Base-by-base conservation (phyloP, 2,113 vertebrate species). In the Centropus unirufus region DNA sequence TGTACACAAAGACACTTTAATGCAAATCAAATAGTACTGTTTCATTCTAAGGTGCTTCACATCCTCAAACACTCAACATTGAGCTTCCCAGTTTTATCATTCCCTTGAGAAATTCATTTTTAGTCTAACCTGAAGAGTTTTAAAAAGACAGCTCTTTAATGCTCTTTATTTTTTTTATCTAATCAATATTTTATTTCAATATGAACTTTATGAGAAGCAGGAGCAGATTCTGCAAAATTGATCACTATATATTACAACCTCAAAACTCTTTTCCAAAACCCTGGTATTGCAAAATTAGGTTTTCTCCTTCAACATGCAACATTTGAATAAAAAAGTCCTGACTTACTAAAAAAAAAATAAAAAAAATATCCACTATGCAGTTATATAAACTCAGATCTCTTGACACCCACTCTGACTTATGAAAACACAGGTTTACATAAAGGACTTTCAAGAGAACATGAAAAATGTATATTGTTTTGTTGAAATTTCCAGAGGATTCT, bases 271-370 rank as follows among this genome's bases (percentile, higher is more conserved):
- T 86, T 77, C 82, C 90, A 85, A 96, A 96, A 40, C 59, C 52
- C 57, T 79, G 73, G 64, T 90, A 77, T 88, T 95, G 93, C 95
- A 97, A 95, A 97, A 95, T 94, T 88, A 94, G 78, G 78, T 54
- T 90, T 94, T 88, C 82, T 96, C 79, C 88, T 72, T 94, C 92
- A 83, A 91, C 94, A 93, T 90, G 93, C 87, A 97, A 83, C 82
- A 72, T 94, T 90, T 96, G 93, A 92, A 95, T 96, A 95, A 93
- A 96, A 97, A 96, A 97, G 79, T 90, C 87, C 78, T 90, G 94
- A 90, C 88, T 94, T 95, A 91, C 44, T 95, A 89, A 23, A 95
- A 96, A 95, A 96, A 96, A 95, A 91, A 16, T 16, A 23, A 95
- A 96, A 95, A 96, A 96, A 95, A 91, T 18, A 18, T 77, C 39